These are phyloP conservation scores for Zootermopsis nevadensis DNA, from an alignment of 2,888 invertebrate species.

Conservation along the genomic window DNA sequence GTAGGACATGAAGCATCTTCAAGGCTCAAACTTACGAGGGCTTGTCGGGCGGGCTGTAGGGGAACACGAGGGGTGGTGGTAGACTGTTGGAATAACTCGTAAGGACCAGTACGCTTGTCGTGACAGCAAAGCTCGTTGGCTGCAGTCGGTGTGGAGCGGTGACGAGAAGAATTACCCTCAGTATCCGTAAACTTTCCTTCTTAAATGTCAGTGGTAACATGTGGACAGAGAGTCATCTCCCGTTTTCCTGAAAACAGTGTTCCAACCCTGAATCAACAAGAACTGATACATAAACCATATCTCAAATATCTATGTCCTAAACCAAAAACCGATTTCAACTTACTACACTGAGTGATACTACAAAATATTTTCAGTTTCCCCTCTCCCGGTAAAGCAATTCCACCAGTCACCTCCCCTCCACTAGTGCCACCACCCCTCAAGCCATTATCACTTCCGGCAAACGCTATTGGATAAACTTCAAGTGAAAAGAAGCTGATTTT, in stretches of 20 bases:
- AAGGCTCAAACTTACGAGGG: neutral
- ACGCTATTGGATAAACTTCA: slow-evolving; percentile 23
- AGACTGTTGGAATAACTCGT: neutral
- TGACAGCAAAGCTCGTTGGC: neutral
- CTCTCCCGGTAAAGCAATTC: neutral
- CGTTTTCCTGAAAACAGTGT: too few species aligned
- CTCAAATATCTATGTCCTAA: too few species aligned
- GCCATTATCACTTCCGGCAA: slow-evolving; percentile 26
- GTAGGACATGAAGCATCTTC: neutral
- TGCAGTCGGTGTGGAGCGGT: neutral
- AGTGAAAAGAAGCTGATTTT: slow-evolving; percentile 1
- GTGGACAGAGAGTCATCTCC: too few species aligned
- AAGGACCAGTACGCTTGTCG: neutral
- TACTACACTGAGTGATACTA: neutral
- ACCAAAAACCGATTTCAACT: neutral
- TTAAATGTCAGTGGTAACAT: too few species aligned
- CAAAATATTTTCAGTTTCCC: neutral
- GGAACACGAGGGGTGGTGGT: neutral
- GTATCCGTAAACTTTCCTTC: too few species aligned
- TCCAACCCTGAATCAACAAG: too few species aligned
- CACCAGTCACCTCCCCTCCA: slow-evolving; percentile 3
- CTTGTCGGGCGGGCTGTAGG: neutral
- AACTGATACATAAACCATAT: too few species aligned
- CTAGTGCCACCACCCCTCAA: slow-evolving; percentile 4
- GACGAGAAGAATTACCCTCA: neutral